Percentiles rank a stretch among this genome's conserved stretches.
Evolutionary conservation across 2,797 vertebrate genomes (phyloP).

Genomic region (Artibeus jamaicensis): DNA sequence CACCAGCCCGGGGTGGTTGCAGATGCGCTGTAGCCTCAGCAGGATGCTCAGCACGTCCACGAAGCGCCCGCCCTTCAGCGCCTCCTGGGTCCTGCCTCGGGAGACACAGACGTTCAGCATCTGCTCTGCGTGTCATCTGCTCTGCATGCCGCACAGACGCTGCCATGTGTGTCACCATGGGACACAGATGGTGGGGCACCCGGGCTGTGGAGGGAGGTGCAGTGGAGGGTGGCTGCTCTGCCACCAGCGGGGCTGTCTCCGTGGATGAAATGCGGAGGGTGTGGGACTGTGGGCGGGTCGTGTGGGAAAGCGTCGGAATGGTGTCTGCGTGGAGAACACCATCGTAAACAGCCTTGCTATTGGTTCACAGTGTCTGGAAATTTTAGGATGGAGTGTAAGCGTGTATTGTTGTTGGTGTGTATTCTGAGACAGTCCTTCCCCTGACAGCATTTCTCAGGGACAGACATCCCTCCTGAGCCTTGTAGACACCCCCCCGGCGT

Average conservation of each 20-base stretch:
- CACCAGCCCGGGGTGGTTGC: conserved; percentile 92
- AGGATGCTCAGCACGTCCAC: conserved; percentile 89
- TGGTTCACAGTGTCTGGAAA: too few species aligned
- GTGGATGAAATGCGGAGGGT: accelerated
- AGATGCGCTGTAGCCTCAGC: conserved; percentile 90
- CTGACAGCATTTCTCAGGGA: neutral
- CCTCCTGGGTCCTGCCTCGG: conserved; percentile 87
- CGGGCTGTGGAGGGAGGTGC: neutral
- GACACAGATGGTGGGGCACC: neutral
- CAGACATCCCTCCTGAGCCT: too few species aligned
- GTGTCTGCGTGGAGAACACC: accelerated
- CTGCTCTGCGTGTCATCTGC: too few species aligned
- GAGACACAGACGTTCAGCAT: neutral
- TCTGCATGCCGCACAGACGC: accelerated
- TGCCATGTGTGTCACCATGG: accelerated
- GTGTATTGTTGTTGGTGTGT: accelerated
- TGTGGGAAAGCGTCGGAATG: accelerated
- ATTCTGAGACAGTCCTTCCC: neutral
- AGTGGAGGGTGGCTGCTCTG: neutral
- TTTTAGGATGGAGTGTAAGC: accelerated
- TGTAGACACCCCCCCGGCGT: neutral
- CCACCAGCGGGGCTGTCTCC: neutral
- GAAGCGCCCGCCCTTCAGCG: conserved; percentile 90
- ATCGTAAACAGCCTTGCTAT: neutral
- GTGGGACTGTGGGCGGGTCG: accelerated